These are phyloP conservation scores for Osedax fenrisi DNA, from an alignment of 2,888 invertebrate species.

Conservation along the genomic window DNA sequence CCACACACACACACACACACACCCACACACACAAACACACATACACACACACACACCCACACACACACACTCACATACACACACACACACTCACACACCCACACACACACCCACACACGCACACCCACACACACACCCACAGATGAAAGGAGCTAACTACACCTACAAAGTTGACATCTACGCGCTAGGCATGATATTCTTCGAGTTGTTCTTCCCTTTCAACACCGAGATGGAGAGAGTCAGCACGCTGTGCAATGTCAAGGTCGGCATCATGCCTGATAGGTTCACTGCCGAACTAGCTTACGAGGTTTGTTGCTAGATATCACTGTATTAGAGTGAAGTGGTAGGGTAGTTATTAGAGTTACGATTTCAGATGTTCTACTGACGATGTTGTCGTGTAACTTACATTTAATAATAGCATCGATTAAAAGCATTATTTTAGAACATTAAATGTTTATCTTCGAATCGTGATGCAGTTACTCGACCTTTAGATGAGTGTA, in stretches of 20 bases:
- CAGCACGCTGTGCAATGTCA: slow-evolving; percentile 53
- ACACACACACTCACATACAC: too few relatives aligned
- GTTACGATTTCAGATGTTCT: neutral
- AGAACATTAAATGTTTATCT: too few relatives aligned
- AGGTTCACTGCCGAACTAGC: slow-evolving; percentile 60
- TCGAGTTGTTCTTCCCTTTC: slow-evolving; percentile 80
- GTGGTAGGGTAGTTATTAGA: neutral
- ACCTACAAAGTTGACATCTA: slow-evolving; percentile 77
- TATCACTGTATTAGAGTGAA: neutral
- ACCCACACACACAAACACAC: too few relatives aligned
- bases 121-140: too few relatives aligned
- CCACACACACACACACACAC: too few relatives aligned
- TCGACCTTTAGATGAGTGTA: too few relatives aligned
- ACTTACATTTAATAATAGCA: too few relatives aligned
- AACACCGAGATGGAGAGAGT: slow-evolving; percentile 77
- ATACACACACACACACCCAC: too few relatives aligned
- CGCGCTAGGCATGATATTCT: slow-evolving; percentile 80
- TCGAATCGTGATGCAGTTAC: too few relatives aligned
- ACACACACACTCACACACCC: too few relatives aligned
- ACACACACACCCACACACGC: too few relatives aligned
- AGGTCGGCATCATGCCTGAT: slow-evolving; percentile 57
- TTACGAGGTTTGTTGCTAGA: slow-evolving; percentile 65
- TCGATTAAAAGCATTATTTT: too few relatives aligned
- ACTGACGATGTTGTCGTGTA: neutral
- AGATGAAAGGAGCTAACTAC: slow-evolving; percentile 47